These are phyloP conservation scores for Drosophila lacertosa DNA, from an alignment of 1,140 invertebrate species.

Conservation along the genomic window DNA sequence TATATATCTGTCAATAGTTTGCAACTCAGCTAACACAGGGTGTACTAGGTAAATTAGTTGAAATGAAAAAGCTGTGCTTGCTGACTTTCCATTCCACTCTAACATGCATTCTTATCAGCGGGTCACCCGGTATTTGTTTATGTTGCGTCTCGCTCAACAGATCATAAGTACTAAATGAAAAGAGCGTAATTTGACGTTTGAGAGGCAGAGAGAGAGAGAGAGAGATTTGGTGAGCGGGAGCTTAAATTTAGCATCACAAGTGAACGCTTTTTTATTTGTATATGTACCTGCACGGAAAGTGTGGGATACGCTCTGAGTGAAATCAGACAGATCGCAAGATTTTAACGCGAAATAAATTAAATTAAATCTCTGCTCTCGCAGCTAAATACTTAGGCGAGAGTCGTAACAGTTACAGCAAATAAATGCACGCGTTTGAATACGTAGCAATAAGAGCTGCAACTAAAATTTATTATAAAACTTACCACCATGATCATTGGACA, in stretches of 20 bases:
- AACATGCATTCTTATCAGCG: neutral
- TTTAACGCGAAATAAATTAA: constrained; percentile 39
- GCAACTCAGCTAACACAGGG: neutral
- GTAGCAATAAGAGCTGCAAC: neutral
- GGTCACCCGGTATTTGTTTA: constrained; percentile 53
- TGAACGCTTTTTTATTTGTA: neutral
- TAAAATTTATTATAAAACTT: constrained; percentile 36
- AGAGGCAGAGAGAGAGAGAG: constrained; percentile 2
- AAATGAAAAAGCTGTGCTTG: neutral
- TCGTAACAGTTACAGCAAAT: neutral
- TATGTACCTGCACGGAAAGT: constrained; percentile 9
- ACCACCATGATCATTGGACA: constrained; percentile 77
- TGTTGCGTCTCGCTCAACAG: constrained; percentile 33
- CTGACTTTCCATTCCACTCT: neutral
- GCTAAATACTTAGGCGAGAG: neutral
- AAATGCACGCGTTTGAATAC: constrained; percentile 1
- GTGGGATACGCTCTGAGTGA: constrained; percentile 8
- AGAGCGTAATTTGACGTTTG: constrained; percentile 14
- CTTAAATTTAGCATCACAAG: constrained; percentile 14
- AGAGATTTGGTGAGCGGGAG: constrained; percentile 2
- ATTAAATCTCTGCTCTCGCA: constrained; percentile 38
- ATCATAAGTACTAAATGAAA: constrained; percentile 11
- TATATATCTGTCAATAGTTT: neutral
- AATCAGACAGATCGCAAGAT: constrained; percentile 26
- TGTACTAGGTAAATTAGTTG: neutral